Base-by-base conservation (phyloP, 2,888 invertebrate genomes). In the Laothoe populi region DNA sequence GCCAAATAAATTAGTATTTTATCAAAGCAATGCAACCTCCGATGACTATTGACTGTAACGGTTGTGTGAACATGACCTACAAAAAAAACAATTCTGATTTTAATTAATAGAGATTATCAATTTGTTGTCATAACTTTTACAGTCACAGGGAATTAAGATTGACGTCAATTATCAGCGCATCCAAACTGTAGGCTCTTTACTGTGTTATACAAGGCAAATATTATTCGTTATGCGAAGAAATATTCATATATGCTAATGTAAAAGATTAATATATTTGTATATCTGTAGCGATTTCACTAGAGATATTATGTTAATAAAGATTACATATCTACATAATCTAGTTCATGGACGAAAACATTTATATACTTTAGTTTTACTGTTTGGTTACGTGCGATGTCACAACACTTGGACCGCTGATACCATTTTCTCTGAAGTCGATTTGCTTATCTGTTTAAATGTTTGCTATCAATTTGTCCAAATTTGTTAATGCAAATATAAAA, bases 81-180 rank as follows among this genome's bases (percentile, higher is more conserved):
- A 53, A 35, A 19, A 19, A 21, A 53, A 19, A 4, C 31, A 35
- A 11, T 19, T 19, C 11, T 53, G 11, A 53, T 53, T 35, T 53
- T 35, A 53, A 53, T 48, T 53, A 53, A 11, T 16, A 53, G 35
- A 35, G 19, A n/a, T 13, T n/a, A 31, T n/a, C 16, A 10, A 42
- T 16, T 16, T 16, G 16, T 16, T 16, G 8, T 19, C 10, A n/a
- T 53, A 19, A 35, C 53, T 35, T 35, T 3, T 16, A 53, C 35
- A 53, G 35, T 35, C 31, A 53, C 35, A 53, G 53, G 53, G 35
- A 53, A 53, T 53, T 19, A 53, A 19, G 4, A 31, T 19, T 53
- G 53, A 53, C 35, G 53, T 53, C 35, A 35, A 26, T 49, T 16
- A 53, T 26, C 46, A 16, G 16, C 35, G 53, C 53, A 53, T 53